Evolutionary conservation across 2,797 vertebrate genomes (phyloP).

Genomic region (Esox masquinongy): DNA sequence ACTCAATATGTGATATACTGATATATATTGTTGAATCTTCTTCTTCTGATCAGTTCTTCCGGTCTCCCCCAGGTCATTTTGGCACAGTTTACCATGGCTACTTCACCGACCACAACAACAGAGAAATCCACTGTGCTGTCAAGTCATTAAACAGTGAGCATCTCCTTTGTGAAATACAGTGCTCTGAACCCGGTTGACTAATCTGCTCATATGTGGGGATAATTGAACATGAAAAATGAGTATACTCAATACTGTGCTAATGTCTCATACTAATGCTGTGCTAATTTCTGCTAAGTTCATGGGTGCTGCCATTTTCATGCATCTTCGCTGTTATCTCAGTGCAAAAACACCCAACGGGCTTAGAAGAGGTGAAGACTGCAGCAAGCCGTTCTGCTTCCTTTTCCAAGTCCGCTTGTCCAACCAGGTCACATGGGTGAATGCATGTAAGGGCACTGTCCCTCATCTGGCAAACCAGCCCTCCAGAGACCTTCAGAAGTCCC

Average conservation of each 20-base stretch:
- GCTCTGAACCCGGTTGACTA: background rate
- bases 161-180: slow-evolving; percentile 6
- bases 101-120: slow-evolving; percentile 79
- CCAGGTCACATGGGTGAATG: too few relatives aligned
- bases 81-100: slow-evolving; percentile 95
- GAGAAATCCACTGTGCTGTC: slow-evolving; percentile 88
- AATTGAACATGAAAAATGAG: background rate
- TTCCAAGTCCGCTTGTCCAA: too few relatives aligned
- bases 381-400: too few relatives aligned
- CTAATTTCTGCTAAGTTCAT: too few relatives aligned
- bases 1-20: background rate
- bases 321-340: too few relatives aligned
- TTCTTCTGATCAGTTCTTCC: slow-evolving; percentile 5
- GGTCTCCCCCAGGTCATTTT: slow-evolving; percentile 84
- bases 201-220: background rate
- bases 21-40: background rate
- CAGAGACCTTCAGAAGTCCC: too few relatives aligned
- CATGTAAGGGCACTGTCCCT: too few relatives aligned
- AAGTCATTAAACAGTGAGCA: slow-evolving; percentile 95
- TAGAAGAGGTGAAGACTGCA: too few relatives aligned
- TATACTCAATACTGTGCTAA: background rate
- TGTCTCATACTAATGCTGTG: too few relatives aligned
- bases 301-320: too few relatives aligned
- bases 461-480: too few relatives aligned
- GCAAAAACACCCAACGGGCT: too few relatives aligned